phyloP scores from a whole-genome alignment of 53 echinoderm and acorn worm species.

The Patiria pectinifera region DNA sequence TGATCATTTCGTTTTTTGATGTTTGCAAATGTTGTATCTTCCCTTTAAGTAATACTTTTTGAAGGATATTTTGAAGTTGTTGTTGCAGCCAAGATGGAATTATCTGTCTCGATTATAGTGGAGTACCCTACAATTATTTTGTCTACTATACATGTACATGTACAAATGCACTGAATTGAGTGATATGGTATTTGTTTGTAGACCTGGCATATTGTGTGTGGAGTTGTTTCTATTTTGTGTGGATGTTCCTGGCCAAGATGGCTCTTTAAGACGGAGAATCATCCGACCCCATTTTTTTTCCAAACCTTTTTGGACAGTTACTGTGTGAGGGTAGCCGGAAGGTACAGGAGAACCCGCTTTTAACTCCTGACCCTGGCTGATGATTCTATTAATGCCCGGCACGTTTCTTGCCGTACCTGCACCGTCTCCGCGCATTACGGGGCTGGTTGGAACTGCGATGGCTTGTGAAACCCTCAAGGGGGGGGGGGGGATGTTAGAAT shows the following conservation, averaged over 20 bases:
- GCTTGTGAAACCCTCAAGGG: neutral
- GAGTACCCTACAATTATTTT: no score
- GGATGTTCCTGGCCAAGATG: neutral
- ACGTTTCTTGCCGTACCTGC: constrained; percentile 3
- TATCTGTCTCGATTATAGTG: no score
- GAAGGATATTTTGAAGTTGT: no score
- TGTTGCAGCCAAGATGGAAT: no score
- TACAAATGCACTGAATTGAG: no score
- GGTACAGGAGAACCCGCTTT: neutral
- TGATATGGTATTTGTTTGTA: no score
- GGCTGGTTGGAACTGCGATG: neutral
- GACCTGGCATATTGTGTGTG: no score
- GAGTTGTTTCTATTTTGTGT: no score
- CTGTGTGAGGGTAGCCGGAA: constrained; percentile 3
- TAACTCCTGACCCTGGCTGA: constrained; percentile 38
- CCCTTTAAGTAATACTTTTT: no score
- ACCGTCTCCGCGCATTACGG: neutral
- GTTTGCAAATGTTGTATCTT: no score
- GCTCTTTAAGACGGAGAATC: neutral
- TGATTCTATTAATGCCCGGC: constrained; percentile 38
- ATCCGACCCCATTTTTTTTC: neutral
- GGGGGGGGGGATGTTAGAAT: neutral
- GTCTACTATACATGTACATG: no score
- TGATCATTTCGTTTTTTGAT: no score
- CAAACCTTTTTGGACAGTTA: constrained; percentile 1